These are phyloP conservation scores for Anoncus sp. DNA, from an alignment of 2,888 invertebrate species.

Conservation along the genomic window DNA sequence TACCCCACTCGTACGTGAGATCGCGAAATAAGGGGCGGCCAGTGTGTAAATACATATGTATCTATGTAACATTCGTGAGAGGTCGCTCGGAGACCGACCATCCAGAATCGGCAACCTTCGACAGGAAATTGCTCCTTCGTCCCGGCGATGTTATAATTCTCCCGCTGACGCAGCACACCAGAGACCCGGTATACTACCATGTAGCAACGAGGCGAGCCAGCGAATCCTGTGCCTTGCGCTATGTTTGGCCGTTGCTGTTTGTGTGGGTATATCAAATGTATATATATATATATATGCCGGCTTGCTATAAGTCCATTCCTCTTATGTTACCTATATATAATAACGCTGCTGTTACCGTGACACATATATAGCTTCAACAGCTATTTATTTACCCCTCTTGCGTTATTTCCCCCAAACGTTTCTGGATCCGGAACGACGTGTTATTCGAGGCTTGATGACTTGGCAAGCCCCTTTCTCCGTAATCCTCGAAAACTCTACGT, in stretches of 20 bases:
- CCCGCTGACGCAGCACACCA: constrained; percentile 61
- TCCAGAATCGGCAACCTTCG: constrained; percentile 63
- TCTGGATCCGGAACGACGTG: constrained; percentile 47
- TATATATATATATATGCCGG: constrained; percentile 18
- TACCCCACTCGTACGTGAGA: constrained; percentile 52
- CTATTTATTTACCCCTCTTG: constrained; percentile 59
- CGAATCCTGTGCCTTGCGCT: constrained; percentile 16
- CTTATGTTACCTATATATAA: constrained; percentile 18
- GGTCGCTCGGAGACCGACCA: constrained; percentile 57
- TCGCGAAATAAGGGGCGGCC: constrained; percentile 60
- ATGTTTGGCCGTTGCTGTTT: constrained; percentile 17
- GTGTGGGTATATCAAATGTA: constrained; percentile 22
- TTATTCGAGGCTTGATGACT: constrained; percentile 59
- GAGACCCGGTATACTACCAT: constrained; percentile 37
- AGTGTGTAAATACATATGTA: constrained; percentile 31
- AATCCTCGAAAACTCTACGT: constrained; percentile 33
- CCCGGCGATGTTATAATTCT: constrained; percentile 63
- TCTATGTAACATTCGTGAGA: constrained; percentile 27
- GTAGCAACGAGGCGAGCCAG: constrained; percentile 41
- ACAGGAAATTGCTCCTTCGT: constrained; percentile 65
- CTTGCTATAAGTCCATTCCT: constrained; percentile 39
- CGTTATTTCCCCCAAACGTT: constrained; percentile 58
- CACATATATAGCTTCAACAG: constrained; percentile 38
- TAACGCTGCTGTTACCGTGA: constrained; percentile 38
- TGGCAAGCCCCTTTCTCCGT: constrained; percentile 55